A percentile compares a stretch with the other conserved stretches of the same genome.
phyloP scores from a whole-genome alignment of 2,113 vertebrate genomes.

The Ameiurus melas region DNA sequence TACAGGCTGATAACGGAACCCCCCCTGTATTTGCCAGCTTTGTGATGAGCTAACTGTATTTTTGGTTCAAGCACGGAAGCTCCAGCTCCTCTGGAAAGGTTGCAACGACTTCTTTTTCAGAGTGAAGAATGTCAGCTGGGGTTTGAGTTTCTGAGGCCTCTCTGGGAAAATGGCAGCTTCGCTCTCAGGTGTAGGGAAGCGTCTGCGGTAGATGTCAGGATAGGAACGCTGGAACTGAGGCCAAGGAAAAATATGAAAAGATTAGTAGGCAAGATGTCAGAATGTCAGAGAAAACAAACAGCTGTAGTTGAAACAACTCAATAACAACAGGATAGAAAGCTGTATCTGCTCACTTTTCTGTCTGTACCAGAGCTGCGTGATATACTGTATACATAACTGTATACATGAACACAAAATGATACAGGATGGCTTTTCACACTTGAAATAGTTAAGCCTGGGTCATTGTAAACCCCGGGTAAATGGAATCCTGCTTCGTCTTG shows the following conservation, averaged over 20 bases:
- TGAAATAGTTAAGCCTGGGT: too few species aligned
- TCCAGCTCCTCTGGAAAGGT: conserved; percentile 85
- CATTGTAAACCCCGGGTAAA: too few species aligned
- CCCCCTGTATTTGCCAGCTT: background rate
- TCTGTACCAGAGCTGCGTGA: background rate
- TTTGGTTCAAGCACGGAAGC: conserved; percentile 77
- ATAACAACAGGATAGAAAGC: background rate
- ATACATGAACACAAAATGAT: background rate
- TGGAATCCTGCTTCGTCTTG: too few species aligned
- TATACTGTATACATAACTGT: background rate
- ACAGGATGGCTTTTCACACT: background rate
- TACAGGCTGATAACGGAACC: background rate
- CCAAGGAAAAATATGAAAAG: conserved; percentile 13
- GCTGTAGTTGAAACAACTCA: background rate
- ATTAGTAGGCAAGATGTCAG: background rate
- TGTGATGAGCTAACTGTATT: background rate
- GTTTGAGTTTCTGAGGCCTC: conserved; percentile 70
- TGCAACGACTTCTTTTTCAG: conserved; percentile 83
- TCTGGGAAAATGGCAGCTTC: conserved; percentile 78
- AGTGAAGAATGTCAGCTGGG: conserved; percentile 75
- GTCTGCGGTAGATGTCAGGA: conserved; percentile 79
- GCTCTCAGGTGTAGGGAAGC: conserved; percentile 81
- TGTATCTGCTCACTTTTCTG: background rate
- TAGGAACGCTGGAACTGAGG: conserved; percentile 85
- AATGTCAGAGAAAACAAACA: background rate